These are phyloP conservation scores for Narcine bancroftii DNA, from an alignment of 2,113 vertebrate genomes.

Conservation along the genomic window DNA sequence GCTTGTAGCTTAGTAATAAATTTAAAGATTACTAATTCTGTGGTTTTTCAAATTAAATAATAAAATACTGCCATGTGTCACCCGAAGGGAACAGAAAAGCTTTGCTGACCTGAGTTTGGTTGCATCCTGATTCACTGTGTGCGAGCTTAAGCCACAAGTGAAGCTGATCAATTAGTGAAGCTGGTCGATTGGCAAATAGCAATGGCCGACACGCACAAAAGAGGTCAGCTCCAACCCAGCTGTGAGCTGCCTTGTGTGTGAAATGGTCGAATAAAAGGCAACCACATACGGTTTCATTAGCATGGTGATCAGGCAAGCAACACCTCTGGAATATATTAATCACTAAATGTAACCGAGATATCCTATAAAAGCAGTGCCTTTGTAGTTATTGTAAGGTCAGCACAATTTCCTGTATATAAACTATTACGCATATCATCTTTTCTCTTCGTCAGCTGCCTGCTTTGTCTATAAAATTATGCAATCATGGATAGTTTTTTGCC, in stretches of 20 bases:
- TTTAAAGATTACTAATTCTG: neutral
- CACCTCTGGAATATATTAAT: slow-evolving; percentile 98
- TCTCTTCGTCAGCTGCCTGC: slow-evolving; percentile 88
- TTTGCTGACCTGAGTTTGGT: neutral
- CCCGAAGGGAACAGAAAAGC: neutral
- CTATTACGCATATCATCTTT: slow-evolving; percentile 99
- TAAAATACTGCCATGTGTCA: neutral
- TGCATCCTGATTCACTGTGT: neutral
- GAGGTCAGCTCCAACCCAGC: slow-evolving; percentile 30
- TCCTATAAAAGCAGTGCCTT: slow-evolving; percentile 99
- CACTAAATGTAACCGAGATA: slow-evolving; percentile 99
- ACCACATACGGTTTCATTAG: slow-evolving; percentile 71
- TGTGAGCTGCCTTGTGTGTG: slow-evolving; percentile 58
- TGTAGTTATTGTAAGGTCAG: slow-evolving; percentile 99
- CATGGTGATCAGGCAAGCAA: slow-evolving; percentile 80
- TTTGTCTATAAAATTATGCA: slow-evolving; percentile 96
- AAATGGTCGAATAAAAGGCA: slow-evolving; percentile 62
- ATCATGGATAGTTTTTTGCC: slow-evolving; percentile 99
- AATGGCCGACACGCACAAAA: slow-evolving; percentile 39
- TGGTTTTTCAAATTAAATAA: neutral
- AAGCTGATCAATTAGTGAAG: neutral
- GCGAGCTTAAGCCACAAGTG: neutral
- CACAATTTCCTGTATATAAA: slow-evolving; percentile 99
- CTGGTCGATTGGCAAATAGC: neutral
- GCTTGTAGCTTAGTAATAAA: neutral